Evolutionary conservation across 1,140 invertebrate genomes (phyloP), one percentile per base, ranked within the genome.

Genomic region (Zaprionus gabonicus): DNA sequence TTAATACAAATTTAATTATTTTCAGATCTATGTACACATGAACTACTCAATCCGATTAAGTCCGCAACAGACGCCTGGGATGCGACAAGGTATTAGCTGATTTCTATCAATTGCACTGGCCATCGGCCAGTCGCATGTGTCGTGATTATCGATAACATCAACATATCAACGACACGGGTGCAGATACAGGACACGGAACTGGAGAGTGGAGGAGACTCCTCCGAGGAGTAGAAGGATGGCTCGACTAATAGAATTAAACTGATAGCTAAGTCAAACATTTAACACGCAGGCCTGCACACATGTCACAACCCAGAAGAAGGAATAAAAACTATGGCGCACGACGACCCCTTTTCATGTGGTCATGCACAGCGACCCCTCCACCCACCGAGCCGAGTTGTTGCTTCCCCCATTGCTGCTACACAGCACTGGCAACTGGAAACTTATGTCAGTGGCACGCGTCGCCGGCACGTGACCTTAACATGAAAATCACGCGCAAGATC

Each of bases 401-500:
- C 36, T 34, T 3, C 55, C 28, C n/a, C 41, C 41, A 44, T n/a
- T n/a, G 15, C 6, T 17, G 66, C 74, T 74, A 57, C 38, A 57
- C 38, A 62, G 60, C 76, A 70, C 31, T 46, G 41, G 75, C 69
- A 75, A 90, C 79, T 90, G 70, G 34, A 90, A 90, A 90, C 85
- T 90, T 90, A 90, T 90, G 85, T 90, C 85, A 82, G 62, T 55
- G 85, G 79, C 85, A 90, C 85, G 85, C 85, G 85, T 82, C 68
- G 28, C 15, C 46, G 82, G 81, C 85, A 90, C 85, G 85, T 88
- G 85, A 88, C 85, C 70, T 78, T 80, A 82, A 88, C 84, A 88
- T 88, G 84, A 88, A 87, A 88, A 87, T 87, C 84, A 87, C 84
- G 84, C 84, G 73, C 71, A 81, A 88, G 84, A 88, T 84, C 80